Evolutionary conservation across 1,140 invertebrate genomes (phyloP).

Genomic region (Eriosoma lanigerum): DNA sequence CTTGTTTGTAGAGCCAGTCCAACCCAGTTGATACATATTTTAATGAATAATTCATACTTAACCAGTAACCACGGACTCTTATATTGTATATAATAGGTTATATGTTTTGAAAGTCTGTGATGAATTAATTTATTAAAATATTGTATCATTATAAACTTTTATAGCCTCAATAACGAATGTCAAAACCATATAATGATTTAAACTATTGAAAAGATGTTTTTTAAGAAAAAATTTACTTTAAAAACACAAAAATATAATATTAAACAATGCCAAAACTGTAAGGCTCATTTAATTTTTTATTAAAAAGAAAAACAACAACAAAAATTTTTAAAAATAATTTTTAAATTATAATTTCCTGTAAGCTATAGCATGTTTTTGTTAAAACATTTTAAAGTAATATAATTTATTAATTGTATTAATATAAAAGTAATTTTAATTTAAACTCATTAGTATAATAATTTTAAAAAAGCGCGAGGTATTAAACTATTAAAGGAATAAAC

Average conservation of each 20-base stretch:
- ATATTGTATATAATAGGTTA: too few species aligned
- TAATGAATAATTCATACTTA: too few species aligned
- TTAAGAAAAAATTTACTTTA: not conserved
- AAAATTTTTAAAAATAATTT: slow-evolving; percentile 22
- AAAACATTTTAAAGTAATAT: slow-evolving; percentile 10
- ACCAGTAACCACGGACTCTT: too few species aligned
- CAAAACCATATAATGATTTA: too few species aligned
- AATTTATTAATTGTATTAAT: slow-evolving; percentile 9
- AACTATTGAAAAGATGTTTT: too few species aligned
- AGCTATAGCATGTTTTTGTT: slow-evolving; percentile 15
- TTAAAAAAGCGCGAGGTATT: slow-evolving; percentile 41
- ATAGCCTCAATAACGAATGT: too few species aligned
- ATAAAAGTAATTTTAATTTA: slow-evolving; percentile 2
- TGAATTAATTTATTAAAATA: too few species aligned
- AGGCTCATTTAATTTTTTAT: slow-evolving; percentile 41
- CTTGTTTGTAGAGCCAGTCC: too few species aligned
- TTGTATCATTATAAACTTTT: too few species aligned
- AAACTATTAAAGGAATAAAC: slow-evolving; percentile 39
- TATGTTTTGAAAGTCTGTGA: too few species aligned
- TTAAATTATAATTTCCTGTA: slow-evolving; percentile 11
- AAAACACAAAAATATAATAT: not conserved
- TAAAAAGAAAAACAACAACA: slow-evolving; percentile 24
- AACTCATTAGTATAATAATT: slow-evolving; percentile 10
- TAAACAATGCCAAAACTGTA: not conserved
- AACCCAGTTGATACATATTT: too few species aligned